Percentiles rank a stretch among this genome's conserved stretches.
Evolutionary conservation across 2,113 vertebrate genomes (phyloP).

Genomic region (Petaurus breviceps): DNA sequence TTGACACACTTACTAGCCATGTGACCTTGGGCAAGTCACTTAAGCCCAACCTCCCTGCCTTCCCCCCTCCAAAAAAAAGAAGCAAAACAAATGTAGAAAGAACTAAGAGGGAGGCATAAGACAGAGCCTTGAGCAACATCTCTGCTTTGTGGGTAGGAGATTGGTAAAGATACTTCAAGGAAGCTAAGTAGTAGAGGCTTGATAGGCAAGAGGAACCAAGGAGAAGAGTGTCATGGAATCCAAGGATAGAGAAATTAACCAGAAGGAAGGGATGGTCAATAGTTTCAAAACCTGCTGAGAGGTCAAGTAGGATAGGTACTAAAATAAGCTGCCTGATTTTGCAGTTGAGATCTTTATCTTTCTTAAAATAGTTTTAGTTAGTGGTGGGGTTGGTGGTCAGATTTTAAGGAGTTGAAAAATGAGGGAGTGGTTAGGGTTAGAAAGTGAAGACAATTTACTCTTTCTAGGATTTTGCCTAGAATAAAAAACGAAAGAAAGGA

Average conservation of each 20-base stretch:
- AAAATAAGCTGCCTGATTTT: background rate
- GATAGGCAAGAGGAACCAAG: background rate
- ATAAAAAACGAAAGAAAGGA: too few relatives aligned
- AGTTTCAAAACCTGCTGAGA: background rate
- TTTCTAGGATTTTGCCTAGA: background rate
- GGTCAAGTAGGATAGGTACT: background rate
- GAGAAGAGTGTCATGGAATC: background rate
- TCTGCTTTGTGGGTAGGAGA: background rate
- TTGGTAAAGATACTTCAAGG: background rate
- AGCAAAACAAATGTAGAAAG: background rate
- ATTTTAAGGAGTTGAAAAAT: background rate
- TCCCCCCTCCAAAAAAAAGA: too few relatives aligned
- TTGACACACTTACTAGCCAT: too few relatives aligned
- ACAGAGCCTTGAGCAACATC: background rate
- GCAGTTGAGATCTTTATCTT: background rate
- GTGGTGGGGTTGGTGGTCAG: background rate
- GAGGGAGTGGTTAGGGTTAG: background rate
- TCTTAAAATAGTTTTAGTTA: background rate
- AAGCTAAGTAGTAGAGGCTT: background rate
- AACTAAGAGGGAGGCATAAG: background rate
- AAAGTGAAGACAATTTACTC: background rate
- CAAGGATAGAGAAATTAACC: background rate
- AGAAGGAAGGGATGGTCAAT: background rate
- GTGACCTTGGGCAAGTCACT: too few relatives aligned
- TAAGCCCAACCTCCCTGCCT: too few relatives aligned